Percentiles rank a stretch among this genome's conserved stretches.
These are phyloP conservation scores for Regulus satrapa DNA, from an alignment of 2,113 vertebrate species.

Conservation along the genomic window DNA sequence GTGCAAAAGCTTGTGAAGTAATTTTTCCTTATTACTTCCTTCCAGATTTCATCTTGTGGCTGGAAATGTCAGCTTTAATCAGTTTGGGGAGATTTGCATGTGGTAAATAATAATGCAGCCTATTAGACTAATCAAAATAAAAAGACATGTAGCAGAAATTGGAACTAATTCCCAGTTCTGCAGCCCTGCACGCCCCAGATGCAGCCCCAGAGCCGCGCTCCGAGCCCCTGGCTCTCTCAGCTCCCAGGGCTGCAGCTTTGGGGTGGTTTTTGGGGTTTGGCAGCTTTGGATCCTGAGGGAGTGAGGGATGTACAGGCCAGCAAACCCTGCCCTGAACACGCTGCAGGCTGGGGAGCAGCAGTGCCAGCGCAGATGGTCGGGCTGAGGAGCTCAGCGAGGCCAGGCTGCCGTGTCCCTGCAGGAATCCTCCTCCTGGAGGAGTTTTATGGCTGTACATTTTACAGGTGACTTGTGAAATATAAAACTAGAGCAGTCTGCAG, in stretches of 20 bases:
- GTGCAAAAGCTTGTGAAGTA: neutral
- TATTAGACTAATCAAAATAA: conserved; percentile 14
- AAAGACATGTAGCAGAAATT: neutral
- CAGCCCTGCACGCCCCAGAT: accelerated
- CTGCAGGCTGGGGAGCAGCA: neutral
- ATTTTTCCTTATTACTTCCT: conserved; percentile 11
- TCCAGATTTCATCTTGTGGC: neutral
- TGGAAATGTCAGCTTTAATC: neutral
- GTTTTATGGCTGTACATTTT: neutral
- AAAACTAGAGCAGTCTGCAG: neutral
- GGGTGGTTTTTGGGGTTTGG: neutral
- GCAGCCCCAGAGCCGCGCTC: accelerated
- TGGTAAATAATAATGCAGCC: conserved; percentile 12
- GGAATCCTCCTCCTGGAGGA: neutral
- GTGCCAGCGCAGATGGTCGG: neutral
- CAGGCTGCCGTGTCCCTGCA: neutral
- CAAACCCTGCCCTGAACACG: neutral
- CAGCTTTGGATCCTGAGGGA: neutral
- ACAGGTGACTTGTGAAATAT: neutral
- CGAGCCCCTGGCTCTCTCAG: accelerated
- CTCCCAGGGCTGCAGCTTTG: neutral
- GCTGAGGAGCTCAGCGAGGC: neutral
- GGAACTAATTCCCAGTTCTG: neutral
- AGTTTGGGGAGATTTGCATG: neutral
- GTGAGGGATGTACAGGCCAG: accelerated